Base-by-base conservation (phyloP, 2,113 vertebrate genomes). In the Phaethon lepturus region DNA sequence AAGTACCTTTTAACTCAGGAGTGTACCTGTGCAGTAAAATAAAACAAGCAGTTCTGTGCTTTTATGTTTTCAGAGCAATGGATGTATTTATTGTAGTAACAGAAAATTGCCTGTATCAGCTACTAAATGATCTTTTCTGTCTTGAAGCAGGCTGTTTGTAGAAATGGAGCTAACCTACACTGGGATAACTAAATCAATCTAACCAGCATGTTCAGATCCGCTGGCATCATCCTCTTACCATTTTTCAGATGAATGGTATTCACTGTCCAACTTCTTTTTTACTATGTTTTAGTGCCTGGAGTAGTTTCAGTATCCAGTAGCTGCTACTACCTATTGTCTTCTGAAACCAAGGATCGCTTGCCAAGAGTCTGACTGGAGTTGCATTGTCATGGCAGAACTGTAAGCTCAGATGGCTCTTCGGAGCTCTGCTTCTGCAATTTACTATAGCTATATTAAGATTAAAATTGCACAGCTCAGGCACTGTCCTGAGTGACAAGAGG, bases 241-340 rank as follows among this genome's bases (percentile, higher is more conserved):
- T 58, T 91, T 92, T 95, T 86, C 71, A 77, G 62, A 86, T 83
- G 76, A 79, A 75, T 63, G n/a, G 35, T 73, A 44, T 62, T 95
- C 90, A 93, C 91, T 69, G 55, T 62, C 81, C 93, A 88, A 6
- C 74, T 92, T 85, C 64, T 94, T 94, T 38, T 96, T 88, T 92
- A 72, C 80, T 79, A 47, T 24, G 55, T 82, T 93, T 89, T 82
- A 93, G 66, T 82, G 86, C 89, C 92, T 95, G 82, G 28, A 96
- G 88, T 72, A 75, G 44, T 95, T 89, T 93, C n/a, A 59, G 59
- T 74, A 93, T 86, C 93, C 72, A 86, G 81, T 93, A 93, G 74
- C 85, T 96, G 62, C 93, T 86, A 78, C 67, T 93, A 40, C 82
- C 78, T 95, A 82, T 95, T 97, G 87, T 96, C 74, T 93, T 81